A percentile compares a stretch with the other conserved stretches of the same genome.
These are phyloP conservation scores for Delia radicum DNA, from an alignment of 1,140 invertebrate genomes.

Conservation along the genomic window DNA sequence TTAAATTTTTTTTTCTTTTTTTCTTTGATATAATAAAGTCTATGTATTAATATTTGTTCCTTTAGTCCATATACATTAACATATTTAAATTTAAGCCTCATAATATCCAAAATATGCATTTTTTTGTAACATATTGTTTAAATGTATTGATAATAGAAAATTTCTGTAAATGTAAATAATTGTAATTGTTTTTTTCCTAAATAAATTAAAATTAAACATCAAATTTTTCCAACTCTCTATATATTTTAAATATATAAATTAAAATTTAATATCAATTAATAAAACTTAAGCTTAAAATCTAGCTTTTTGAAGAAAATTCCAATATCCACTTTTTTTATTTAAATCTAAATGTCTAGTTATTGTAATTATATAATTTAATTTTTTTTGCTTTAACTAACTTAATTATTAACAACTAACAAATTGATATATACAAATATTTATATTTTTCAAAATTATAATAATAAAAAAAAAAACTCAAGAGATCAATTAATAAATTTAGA, in stretches of 20 bases:
- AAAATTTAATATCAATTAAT: neutral
- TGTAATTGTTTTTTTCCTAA: neutral
- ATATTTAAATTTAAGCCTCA: no score
- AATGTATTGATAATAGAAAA: no score
- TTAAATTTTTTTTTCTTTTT: no score
- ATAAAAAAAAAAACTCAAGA: slow-evolving; percentile 8
- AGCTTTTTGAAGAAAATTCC: neutral
- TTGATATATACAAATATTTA: slow-evolving; percentile 11
- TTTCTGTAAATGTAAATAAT: no score
- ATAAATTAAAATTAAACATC: neutral
- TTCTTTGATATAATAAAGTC: no score
- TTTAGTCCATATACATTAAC: no score
- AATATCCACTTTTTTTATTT: neutral
- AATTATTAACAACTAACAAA: neutral
- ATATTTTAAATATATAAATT: neutral
- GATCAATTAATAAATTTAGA: slow-evolving; percentile 23
- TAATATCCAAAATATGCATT: no score
- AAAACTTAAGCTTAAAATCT: neutral
- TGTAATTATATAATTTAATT: neutral
- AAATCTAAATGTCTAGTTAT: neutral
- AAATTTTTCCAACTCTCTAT: neutral
- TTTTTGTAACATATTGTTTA: no score
- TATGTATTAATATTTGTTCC: no score
- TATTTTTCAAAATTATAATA: slow-evolving; percentile 11
- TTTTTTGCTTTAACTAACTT: neutral